Conservation (phyloP, 2,797 vertebrate species). For the Otolemur crassicaudatus region DNA sequence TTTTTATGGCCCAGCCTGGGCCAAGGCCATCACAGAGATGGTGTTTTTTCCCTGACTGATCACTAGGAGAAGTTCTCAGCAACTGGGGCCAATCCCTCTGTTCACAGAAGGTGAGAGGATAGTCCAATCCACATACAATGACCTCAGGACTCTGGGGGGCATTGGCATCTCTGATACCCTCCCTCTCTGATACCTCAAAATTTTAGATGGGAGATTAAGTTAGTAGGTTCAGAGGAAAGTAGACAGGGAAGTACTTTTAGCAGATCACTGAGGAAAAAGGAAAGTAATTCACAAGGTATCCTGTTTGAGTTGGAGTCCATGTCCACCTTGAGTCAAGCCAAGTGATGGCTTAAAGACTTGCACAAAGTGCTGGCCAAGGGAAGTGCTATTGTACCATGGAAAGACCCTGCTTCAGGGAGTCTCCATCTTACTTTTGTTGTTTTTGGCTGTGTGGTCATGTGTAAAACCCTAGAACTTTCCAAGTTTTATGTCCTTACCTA, state of each 20-base stretch:
- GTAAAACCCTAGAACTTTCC: not conserved
- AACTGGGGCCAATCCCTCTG: not conserved
- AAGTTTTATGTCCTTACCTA: not conserved
- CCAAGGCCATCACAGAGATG: conserved; percentile 48
- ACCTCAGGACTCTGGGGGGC: conserved; percentile 3
- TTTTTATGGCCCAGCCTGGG: conserved; percentile 60
- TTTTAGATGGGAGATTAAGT: conserved; percentile 26
- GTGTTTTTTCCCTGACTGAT: conserved; percentile 13
- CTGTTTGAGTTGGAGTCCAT: conserved; percentile 29
- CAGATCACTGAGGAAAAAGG: conserved; percentile 53
- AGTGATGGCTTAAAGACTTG: not conserved
- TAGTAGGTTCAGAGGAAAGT: conserved; percentile 38
- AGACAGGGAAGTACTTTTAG: conserved; percentile 52
- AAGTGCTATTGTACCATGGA: not conserved
- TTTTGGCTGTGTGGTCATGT: not conserved
- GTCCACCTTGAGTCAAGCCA: conserved; percentile 20
- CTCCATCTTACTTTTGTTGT: not conserved
- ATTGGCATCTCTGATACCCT: not conserved
- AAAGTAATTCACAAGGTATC: conserved; percentile 56
- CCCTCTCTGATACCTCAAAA: not conserved
- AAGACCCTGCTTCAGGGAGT: not conserved
- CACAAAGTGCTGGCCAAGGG: not conserved
- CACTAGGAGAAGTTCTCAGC: conserved; percentile 32
- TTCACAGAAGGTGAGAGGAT: not conserved
- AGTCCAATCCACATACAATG: not conserved